Percentiles rank a stretch among this genome's conserved stretches.
Conservation (phyloP, 2,888 invertebrate species). For the Microdon myrmicae region DNA sequence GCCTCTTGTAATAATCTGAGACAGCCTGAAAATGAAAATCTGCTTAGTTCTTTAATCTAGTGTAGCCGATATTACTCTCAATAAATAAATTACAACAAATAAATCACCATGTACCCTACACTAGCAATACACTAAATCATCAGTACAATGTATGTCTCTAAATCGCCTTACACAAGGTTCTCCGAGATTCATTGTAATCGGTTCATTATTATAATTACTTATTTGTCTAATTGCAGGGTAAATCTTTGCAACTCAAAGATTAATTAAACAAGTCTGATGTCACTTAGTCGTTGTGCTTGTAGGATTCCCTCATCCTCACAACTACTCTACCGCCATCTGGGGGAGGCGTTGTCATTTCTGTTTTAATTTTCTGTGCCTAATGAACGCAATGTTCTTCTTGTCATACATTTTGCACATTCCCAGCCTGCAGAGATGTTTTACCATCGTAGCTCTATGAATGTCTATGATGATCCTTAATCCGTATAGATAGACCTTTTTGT, state of each 20-base stretch:
- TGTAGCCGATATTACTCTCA: no score
- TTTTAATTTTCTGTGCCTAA: slow-evolving; percentile 49
- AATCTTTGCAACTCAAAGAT: slow-evolving; percentile 49
- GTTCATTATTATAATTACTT: slow-evolving; percentile 51
- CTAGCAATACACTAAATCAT: no score
- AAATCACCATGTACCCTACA: no score
- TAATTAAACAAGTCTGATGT: slow-evolving; percentile 35
- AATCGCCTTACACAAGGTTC: no score
- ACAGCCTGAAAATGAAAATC: no score
- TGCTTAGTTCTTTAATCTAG: no score
- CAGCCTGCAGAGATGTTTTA: slow-evolving; percentile 38
- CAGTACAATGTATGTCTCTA: no score
- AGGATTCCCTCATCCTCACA: background rate
- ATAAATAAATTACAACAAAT: no score
- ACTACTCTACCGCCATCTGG: slow-evolving; percentile 10
- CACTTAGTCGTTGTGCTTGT: slow-evolving; percentile 1
- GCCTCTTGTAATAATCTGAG: no score
- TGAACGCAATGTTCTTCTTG: slow-evolving; percentile 49
- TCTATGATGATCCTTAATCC: slow-evolving; percentile 31
- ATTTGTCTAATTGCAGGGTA: slow-evolving; percentile 50
- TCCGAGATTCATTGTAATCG: no score
- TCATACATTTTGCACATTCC: slow-evolving; percentile 35
- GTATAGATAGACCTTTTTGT: no score
- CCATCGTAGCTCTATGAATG: slow-evolving; percentile 3
- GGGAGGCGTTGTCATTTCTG: slow-evolving; percentile 46